These are phyloP conservation scores for Lynx canadensis DNA, from an alignment of 2,113 vertebrate genomes.

Conservation along the genomic window DNA sequence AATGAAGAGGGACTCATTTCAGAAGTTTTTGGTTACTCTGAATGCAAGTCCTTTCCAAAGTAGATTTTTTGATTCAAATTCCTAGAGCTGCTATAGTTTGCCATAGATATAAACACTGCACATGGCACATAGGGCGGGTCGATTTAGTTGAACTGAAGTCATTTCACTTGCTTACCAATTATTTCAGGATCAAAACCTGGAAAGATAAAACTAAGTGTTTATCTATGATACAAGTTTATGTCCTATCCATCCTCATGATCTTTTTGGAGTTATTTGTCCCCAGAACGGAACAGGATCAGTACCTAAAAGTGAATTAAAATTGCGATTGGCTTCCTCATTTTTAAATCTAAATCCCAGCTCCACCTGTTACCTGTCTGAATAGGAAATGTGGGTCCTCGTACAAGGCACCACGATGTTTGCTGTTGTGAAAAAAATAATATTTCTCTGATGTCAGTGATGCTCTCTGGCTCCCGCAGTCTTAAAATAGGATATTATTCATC, in stretches of 20 bases:
- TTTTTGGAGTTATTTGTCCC: neutral
- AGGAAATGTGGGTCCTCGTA: neutral
- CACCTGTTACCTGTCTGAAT: neutral
- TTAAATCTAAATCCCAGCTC: slow-evolving; percentile 36
- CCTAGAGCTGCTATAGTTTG: neutral
- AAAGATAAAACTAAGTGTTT: slow-evolving; percentile 21
- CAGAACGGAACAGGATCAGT: neutral
- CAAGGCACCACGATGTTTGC: neutral
- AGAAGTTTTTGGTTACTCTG: slow-evolving; percentile 61
- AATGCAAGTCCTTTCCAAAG: slow-evolving; percentile 55
- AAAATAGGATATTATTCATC: slow-evolving; percentile 51
- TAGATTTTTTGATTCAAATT: slow-evolving; percentile 37
- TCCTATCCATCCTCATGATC: neutral
- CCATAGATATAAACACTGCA: neutral
- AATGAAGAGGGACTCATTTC: slow-evolving; percentile 56
- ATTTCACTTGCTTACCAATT: slow-evolving; percentile 53
- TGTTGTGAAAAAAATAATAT: slow-evolving; percentile 47
- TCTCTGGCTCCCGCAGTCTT: neutral
- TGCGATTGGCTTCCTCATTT: neutral
- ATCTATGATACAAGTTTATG: neutral
- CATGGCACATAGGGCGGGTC: neutral
- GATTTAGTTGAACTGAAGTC: neutral
- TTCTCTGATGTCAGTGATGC: neutral
- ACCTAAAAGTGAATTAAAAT: slow-evolving; percentile 53
- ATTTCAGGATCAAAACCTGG: slow-evolving; percentile 3